Base-by-base conservation (phyloP, 1,140 invertebrate genomes). In the Caenorhabditis briggsae region DNA sequence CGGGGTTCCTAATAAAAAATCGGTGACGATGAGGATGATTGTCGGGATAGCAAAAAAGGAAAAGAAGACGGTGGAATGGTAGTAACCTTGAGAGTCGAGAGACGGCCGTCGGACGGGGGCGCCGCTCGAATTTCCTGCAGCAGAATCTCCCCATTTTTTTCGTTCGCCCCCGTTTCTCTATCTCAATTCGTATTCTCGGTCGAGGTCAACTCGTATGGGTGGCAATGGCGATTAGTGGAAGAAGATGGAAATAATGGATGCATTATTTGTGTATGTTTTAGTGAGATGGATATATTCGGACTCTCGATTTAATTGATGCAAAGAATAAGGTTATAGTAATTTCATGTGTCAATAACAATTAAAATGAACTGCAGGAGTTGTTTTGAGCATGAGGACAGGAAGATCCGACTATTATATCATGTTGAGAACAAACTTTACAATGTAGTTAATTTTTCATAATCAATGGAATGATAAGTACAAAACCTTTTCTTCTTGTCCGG, bases 121-220 rank as follows among this genome's bases (percentile, higher is more conserved):
- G 14, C 43, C 59, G 64, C 41, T 46, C 33, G 33, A 78, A 78
- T 78, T 78, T 78, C 46, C 46, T 20, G 9, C 70, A 12, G 11
- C 46, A 5, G 8, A 11, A 50, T 8, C n/a, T n/a, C 41, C 46
- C 23, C 33, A 50, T 12, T 78, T 48, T 50, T 50, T 50, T 48
- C 70, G 70, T 78, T 78, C 70, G 46, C 70, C 56, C 70, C 56
- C 46, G 46, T 78, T 78, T 78, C 50, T 78, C 70, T 78, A 78
- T 78, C 70, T 78, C 70, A 78, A 78, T 78, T 78, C 70, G 70
- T 50, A 78, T 78, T 78, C 70, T 78, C 70, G 70, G 70, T 78
- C 70, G 70, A 78, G 70, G 70, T 78, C 70, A 78, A 78, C 70
- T 78, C 70, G 70, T 78, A 78, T 78, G 70, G 70, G 70, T 78